Conservation (phyloP, 2,888 invertebrate species). For the Drosophila anomalipes region DNA sequence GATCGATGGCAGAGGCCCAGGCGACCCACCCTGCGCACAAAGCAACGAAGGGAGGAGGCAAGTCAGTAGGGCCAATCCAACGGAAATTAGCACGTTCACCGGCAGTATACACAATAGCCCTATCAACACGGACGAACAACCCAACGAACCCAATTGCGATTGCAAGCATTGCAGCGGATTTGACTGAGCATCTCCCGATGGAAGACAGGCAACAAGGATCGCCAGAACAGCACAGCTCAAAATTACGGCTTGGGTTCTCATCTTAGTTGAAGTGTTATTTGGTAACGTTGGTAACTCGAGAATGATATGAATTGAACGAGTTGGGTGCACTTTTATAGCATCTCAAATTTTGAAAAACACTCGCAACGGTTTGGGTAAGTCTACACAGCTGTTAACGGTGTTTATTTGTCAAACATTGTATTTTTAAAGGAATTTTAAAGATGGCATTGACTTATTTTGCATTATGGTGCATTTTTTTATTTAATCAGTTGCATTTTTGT, state of each 20-base stretch:
- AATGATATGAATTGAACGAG: too few relatives aligned
- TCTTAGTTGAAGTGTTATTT: background rate
- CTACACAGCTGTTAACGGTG: background rate
- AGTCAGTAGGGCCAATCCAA: rapidly evolving
- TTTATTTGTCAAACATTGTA: background rate
- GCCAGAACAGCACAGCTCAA: background rate
- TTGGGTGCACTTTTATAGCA: too few relatives aligned
- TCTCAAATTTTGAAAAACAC: background rate
- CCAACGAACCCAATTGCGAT: too few relatives aligned
- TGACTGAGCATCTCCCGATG: background rate
- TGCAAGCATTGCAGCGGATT: rapidly evolving
- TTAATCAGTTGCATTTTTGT: background rate
- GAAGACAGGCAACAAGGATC: background rate
- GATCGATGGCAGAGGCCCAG: too few relatives aligned
- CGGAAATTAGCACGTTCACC: rapidly evolving
- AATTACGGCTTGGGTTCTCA: background rate
- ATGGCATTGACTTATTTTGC: background rate
- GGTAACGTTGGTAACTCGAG: background rate
- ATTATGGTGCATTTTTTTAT: background rate
- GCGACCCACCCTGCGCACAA: too few relatives aligned
- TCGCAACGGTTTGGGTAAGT: background rate
- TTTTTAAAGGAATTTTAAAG: background rate
- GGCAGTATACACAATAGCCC: too few relatives aligned
- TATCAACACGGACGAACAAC: too few relatives aligned
- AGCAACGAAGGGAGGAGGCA: too few relatives aligned